Conservation (phyloP, 2,797 vertebrate genomes). For the Bufotes viridis region DNA sequence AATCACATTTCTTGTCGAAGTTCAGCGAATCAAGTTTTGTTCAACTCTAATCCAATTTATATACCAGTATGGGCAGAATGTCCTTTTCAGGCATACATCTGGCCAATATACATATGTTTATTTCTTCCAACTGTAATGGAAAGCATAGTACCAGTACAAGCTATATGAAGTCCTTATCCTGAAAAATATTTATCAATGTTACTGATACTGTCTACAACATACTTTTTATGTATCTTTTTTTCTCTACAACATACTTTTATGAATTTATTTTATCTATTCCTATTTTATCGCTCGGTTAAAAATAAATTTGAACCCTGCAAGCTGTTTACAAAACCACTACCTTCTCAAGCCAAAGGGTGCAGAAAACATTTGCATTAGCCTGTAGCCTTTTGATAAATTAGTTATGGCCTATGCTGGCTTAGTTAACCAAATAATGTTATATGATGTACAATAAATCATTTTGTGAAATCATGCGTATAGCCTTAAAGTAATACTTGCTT, state of each 20-base stretch:
- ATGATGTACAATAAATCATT: slow-evolving; percentile 55
- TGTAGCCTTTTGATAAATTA: slow-evolving; percentile 52
- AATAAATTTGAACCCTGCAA: not conserved
- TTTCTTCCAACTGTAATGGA: not conserved
- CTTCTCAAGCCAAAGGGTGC: slow-evolving; percentile 11
- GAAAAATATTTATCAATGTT: no score
- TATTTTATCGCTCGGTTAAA: slow-evolving; percentile 2
- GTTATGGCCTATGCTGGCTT: slow-evolving; percentile 54
- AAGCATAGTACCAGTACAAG: no score
- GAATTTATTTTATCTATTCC: not conserved
- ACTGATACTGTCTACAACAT: not conserved
- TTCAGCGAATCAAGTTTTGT: no score
- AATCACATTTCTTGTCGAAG: no score
- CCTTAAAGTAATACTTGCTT: slow-evolving; percentile 46
- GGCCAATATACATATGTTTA: no score
- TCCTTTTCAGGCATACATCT: no score
- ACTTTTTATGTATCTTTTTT: not conserved
- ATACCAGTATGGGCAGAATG: no score
- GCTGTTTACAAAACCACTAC: not conserved
- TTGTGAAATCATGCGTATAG: slow-evolving; percentile 55
- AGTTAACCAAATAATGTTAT: slow-evolving; percentile 55
- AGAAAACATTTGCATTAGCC: slow-evolving; percentile 46
- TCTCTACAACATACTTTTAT: no score
- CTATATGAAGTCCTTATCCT: no score
- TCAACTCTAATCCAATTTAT: no score